A percentile compares a stretch with the other conserved stretches of the same genome.
Evolutionary conservation across 2,888 invertebrate species (phyloP).

Genomic region (Nomada ruficornis): DNA sequence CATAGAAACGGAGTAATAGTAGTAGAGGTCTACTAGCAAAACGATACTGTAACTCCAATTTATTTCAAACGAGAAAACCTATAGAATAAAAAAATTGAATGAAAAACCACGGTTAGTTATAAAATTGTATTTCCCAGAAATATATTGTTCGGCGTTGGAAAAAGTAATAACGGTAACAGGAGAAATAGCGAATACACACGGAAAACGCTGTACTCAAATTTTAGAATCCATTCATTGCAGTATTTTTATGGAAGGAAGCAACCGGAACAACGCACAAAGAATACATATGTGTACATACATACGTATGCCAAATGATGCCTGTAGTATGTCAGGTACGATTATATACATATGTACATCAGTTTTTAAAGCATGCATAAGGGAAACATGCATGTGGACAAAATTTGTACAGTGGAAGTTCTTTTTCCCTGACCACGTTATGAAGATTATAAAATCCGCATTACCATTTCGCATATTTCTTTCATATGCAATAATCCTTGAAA

Average conservation of each 20-base stretch:
- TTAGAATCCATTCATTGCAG: constrained; percentile 3
- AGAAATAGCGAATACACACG: constrained; percentile 17
- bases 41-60: constrained; percentile 41
- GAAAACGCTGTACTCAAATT: constrained; percentile 7
- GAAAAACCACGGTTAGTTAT: constrained; percentile 23
- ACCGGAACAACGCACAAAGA: not conserved
- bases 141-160: constrained; percentile 25
- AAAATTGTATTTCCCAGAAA: constrained; percentile 37
- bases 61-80: constrained; percentile 13
- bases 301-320: not conserved
- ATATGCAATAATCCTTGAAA: not conserved
- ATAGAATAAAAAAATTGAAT: not conserved
- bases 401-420: not conserved
- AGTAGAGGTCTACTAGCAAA: not conserved
- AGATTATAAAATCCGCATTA: not conserved
- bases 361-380: not conserved
- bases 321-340: not conserved
- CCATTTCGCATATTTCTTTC: too few species aligned
- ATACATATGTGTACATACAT: not conserved
- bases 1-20: constrained; percentile 30
- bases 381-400: too few species aligned
- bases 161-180: constrained; percentile 1
- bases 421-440: not conserved
- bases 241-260: constrained; percentile 12
- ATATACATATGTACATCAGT: not conserved